A percentile compares a stretch with the other conserved stretches of the same genome.
These are phyloP conservation scores for Colossoma macropomum DNA, from an alignment of 2,113 vertebrate genomes.

Conservation along the genomic window DNA sequence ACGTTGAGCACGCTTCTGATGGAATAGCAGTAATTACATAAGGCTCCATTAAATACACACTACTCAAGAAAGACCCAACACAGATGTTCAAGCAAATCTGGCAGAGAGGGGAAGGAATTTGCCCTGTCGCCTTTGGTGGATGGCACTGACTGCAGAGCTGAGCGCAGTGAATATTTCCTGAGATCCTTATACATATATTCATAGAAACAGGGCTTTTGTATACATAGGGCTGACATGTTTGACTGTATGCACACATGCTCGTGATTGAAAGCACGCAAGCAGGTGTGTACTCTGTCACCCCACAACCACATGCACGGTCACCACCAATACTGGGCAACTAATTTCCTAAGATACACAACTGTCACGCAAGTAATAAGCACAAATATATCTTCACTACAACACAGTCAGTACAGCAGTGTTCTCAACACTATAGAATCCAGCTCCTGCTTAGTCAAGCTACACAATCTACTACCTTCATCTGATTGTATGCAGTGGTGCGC, in stretches of 20 bases:
- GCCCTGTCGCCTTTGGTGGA: background rate
- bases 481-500: background rate
- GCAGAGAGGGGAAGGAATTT: background rate
- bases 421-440: background rate
- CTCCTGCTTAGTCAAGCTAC: background rate
- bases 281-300: background rate
- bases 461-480: background rate
- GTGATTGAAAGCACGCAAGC: background rate
- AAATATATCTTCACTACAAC: background rate
- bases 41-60: constrained; percentile 41
- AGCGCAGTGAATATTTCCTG: background rate
- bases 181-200: constrained; percentile 24
- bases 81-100: constrained; percentile 49
- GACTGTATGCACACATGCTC: background rate
- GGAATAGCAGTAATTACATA: constrained; percentile 56
- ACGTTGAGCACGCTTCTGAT: constrained; percentile 33
- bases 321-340: background rate
- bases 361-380: background rate
- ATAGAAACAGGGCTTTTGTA: constrained; percentile 1
- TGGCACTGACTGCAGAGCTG: constrained; percentile 2
- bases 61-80: constrained; percentile 44
- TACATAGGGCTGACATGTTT: background rate
- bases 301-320: too few species aligned
- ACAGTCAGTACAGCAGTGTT: background rate
- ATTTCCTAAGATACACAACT: background rate